Evolutionary conservation across 2,797 vertebrate genomes (phyloP), one percentile per base, ranked within the genome.

Genomic region (Parauchenoglanis punctatus): DNA sequence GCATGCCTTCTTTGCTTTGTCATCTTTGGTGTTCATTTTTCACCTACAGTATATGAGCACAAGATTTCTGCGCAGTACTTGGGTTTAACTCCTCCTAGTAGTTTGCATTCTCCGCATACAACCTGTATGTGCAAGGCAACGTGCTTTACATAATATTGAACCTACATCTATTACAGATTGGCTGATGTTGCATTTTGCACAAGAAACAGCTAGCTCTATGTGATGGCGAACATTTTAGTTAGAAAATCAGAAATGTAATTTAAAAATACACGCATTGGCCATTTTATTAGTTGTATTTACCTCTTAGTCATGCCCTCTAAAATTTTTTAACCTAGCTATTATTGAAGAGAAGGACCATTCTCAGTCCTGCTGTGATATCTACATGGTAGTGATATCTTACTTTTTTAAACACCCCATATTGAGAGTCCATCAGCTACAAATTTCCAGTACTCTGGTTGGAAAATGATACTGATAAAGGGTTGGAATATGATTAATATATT

Each of bases 61-160:
- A 54, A 6, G 15, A 56, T 77, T 56, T 52, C 31, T 54, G 75
- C 15, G 20, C 17, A 54, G 31, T 40, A 59, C 31, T 35, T n/a
- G 35, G 31, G 20, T 80, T 58, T 25, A 80, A 31, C 15, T 20
- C 12, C n/a, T 8, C 4, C 17, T 40, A 35, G 4, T 80, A 80
- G 4, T 80, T 80, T 59, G 77, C 56, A 80, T 80, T 80, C 31
- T 80, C 17, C 40, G 18, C 56, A 80, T 23, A 13, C 35, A 40
- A 20, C 28, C 18, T 80, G 54, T 58, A 58, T 28, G 31, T 80
- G 77, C 77, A 80, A 59, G 59, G 31, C 28, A 58, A 58, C 17
- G 54, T 80, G 76, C 56, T 59, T 25, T 59, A 80, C 56, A 80
- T 59, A 59, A 59, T 44, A 80, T 58, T 80, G 18, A 80, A 80